Evolutionary conservation across 1,140 invertebrate genomes (phyloP), one percentile per base, ranked within the genome.

Genomic region (Caligus rogercresseyi): DNA sequence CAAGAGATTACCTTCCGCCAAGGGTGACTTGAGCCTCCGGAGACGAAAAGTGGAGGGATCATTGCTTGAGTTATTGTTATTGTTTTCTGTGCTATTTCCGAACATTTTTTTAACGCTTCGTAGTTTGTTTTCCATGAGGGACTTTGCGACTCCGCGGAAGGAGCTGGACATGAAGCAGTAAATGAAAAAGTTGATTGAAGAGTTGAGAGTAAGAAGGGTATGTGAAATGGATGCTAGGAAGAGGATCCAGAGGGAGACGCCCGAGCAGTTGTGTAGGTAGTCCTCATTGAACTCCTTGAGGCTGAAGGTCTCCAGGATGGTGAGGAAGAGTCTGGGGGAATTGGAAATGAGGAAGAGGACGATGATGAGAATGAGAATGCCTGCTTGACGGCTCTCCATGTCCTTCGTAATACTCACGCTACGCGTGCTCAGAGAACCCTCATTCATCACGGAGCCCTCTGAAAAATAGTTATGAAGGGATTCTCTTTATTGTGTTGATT

Each of bases 111-210:
- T 11, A 43, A 43, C 7, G 31, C 7, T 7, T 43, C 31, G 7
- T 43, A n/a, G n/a, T 43, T 43, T 43, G 31, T 43, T 43, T 43
- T 43, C 31, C 31, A 43, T n/a, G n/a, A n/a, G n/a, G n/a, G 31
- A 43, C n/a, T 43, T 43, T n/a, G n/a, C n/a, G 31, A 54, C 26
- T n/a, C 51, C 15, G 1, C 75, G 67, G 65, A 78, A 78, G 55
- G 75, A 76, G 62, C 71, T 74, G 2, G 76, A 78, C 76, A 78
- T 78, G 67, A 77, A 75, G n/a, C 74, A 74, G 67, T 79, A 79
- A 63, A 79, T 74, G 65, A 79, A 67, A 3, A 77, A 77, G 68
- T 79, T 79, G 24, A 77, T 67, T 65, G 75, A 76, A 20, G 69
- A 71, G 64, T 74, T 74, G n/a, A 72, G 63, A 64, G 73, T 72